These are phyloP conservation scores for Gonatopus flavifemur DNA, from an alignment of 1,140 invertebrate genomes.

Conservation along the genomic window DNA sequence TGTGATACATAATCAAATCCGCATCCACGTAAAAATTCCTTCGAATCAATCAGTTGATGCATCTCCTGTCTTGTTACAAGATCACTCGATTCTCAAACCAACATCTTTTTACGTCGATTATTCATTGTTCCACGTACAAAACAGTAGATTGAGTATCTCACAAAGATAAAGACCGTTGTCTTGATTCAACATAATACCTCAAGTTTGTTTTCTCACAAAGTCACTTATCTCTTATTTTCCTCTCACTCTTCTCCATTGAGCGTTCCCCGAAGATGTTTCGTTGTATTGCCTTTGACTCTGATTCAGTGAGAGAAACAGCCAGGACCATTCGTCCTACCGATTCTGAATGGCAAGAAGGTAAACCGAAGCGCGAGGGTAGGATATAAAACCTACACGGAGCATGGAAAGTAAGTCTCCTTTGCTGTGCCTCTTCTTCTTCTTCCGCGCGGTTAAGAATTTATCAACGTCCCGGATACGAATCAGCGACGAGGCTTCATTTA, in stretches of 20 bases:
- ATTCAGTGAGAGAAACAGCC: constrained; percentile 21
- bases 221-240: constrained; percentile 10
- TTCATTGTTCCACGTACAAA: no score
- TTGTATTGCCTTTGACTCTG: constrained; percentile 18
- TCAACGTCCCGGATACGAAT: constrained; percentile 58
- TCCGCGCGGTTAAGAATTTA: constrained; percentile 52
- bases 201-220: constrained; percentile 32
- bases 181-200: no score
- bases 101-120: no score
- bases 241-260: neutral
- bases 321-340: constrained; percentile 33
- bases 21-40: no score
- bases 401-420: constrained; percentile 16
- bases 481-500: constrained; percentile 58
- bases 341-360: constrained; percentile 25
- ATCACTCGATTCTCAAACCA: no score
- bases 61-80: no score
- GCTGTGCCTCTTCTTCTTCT: constrained; percentile 24
- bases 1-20: no score
- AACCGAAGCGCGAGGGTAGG: constrained; percentile 2
- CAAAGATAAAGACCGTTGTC: no score
- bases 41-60: no score
- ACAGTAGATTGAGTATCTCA: no score
- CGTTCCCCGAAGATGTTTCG: constrained; percentile 7
- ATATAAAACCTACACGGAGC: constrained; percentile 21